Conservation (phyloP, 2,113 vertebrate species). For the Glaucomys volans region DNA sequence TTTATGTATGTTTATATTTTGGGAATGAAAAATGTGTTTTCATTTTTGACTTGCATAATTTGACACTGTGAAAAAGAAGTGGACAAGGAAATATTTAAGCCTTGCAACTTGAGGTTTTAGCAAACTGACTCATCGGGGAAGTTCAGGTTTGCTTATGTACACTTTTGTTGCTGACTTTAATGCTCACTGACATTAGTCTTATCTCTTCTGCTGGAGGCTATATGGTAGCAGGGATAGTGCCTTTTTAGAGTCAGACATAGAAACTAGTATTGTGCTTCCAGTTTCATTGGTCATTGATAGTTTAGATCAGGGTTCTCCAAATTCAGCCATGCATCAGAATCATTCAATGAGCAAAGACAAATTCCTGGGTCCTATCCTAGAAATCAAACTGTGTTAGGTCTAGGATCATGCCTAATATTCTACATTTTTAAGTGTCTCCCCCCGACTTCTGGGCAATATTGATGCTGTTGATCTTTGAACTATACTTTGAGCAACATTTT, state of each 20-base stretch:
- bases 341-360: not conserved
- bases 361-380: not conserved
- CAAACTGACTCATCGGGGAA: not conserved
- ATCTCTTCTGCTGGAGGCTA: not conserved
- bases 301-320: not conserved
- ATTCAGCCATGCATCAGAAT: not conserved
- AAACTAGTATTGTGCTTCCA: not conserved
- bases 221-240: not conserved
- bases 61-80: not conserved
- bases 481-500: not conserved
- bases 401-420: not conserved
- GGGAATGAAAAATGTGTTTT: not conserved
- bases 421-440: not conserved
- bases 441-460: fast-evolving
- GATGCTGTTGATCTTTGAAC: not conserved
- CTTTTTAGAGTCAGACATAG: not conserved
- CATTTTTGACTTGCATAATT: not conserved
- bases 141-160: not conserved
- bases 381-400: not conserved
- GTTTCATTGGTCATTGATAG: not conserved
- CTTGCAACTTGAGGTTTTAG: not conserved
- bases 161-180: not conserved
- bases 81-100: not conserved
- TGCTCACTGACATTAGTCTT: not conserved
- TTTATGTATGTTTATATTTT: conserved; percentile 2